These are phyloP conservation scores for Barypeithes pellucidus DNA, from an alignment of 2,888 invertebrate species.

Conservation along the genomic window DNA sequence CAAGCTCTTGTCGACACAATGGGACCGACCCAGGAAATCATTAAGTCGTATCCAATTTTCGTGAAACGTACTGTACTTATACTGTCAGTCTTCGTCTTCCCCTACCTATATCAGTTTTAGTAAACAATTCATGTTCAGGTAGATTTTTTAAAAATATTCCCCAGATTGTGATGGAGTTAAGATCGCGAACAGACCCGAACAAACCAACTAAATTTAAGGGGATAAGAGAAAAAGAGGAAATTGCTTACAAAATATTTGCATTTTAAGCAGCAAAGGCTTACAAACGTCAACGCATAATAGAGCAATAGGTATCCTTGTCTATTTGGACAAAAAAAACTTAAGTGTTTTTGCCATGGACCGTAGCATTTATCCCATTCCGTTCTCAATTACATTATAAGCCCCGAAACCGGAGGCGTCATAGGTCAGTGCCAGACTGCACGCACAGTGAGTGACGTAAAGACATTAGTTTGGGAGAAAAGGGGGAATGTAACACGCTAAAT, in stretches of 20 bases:
- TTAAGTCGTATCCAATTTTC: too few relatives aligned
- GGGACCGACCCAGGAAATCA: too few relatives aligned
- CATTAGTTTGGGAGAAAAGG: conserved; percentile 54
- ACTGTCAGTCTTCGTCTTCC: too few relatives aligned
- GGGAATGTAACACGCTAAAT: conserved; percentile 52
- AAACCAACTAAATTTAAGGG: too few relatives aligned
- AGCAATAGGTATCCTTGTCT: not conserved
- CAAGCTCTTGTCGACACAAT: too few relatives aligned
- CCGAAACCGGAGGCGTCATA: conserved; percentile 50
- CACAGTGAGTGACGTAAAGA: conserved; percentile 55
- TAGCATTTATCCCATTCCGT: conserved; percentile 52
- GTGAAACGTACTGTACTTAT: too few relatives aligned
- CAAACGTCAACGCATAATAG: not conserved
- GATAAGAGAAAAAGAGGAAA: too few relatives aligned
- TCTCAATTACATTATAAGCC: conserved; percentile 55
- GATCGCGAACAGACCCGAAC: too few relatives aligned
- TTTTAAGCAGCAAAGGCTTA: not conserved
- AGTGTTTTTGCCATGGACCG: conserved; percentile 50
- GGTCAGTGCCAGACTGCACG: conserved; percentile 55
- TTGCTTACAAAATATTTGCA: not conserved
- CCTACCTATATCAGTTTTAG: too few relatives aligned
- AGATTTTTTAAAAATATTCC: too few relatives aligned
- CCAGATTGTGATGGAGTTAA: too few relatives aligned
- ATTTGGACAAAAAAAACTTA: conserved; percentile 37
- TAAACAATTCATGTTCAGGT: too few relatives aligned